Base-by-base conservation (phyloP, 2,797 vertebrate species). In the Rallus crepitans region DNA sequence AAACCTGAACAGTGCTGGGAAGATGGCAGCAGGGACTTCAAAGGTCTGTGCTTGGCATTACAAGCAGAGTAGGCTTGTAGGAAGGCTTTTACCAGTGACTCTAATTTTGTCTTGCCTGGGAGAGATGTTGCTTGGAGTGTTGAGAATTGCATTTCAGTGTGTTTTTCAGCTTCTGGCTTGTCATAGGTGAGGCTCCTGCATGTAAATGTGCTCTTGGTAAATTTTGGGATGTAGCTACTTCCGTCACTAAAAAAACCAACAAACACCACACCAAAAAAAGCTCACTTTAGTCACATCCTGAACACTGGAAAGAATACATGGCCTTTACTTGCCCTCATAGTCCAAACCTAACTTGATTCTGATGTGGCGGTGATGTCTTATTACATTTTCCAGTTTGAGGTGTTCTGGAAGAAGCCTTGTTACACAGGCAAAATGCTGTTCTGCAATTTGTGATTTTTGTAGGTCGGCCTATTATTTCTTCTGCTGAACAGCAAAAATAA, bases 161-260 rank as follows among this genome's bases (percentile, higher is more conserved):
- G n/a, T 21, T 90, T 90, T 92, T 83, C 56, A 76, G 59, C 35
- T 94, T 89, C 79, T 82, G 60, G 7, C 77, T 88, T 35, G 83
- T 65, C 4, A 8, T 56, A 82, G 55, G 16, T 94, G 48, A 83
- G 65, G 52, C n/a, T 93, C 14, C 63, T 90, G 82, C 72, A 72
- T 78, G 37, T 81, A 78, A 78, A 63, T 15, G 82, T 77, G 37
- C 27, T 87, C 19, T 73, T 87, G 17, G 21, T 76, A 84, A 70
- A 39, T 47, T 76, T 87, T 17, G 70, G 63, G 42, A 25, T 85
- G 3, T 39, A 48, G 45, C 25, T 79, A 61, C 47, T 90, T 89
- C n/a, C 19, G 52, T 87, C 20, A 5, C 4, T 79, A 40, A 53
- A 45, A 39, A 52, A 45, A 15, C 25, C 25, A 50, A 50, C 50